Evolutionary conservation across 2,888 invertebrate genomes (phyloP).

Genomic region (Chrysolina americana): DNA sequence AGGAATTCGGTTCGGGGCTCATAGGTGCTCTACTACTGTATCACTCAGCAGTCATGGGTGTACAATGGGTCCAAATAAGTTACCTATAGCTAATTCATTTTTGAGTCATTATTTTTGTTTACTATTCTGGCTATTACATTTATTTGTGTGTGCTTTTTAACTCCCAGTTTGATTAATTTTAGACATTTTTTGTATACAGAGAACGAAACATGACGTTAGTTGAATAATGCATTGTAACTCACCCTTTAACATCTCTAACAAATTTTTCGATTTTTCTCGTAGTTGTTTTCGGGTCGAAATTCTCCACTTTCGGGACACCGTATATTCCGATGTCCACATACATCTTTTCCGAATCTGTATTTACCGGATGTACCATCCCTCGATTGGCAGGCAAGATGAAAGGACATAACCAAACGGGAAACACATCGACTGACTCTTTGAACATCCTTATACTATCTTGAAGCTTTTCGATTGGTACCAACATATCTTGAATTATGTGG

Average conservation of each 20-base stretch:
- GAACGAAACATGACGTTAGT: too few relatives aligned
- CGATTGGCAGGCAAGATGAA: slow-evolving; percentile 79
- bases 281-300: slow-evolving; percentile 76
- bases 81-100: too few relatives aligned
- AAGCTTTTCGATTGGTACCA: slow-evolving; percentile 79
- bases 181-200: too few relatives aligned
- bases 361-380: slow-evolving; percentile 78
- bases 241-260: slow-evolving; percentile 78
- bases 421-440: slow-evolving; percentile 77
- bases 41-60: too few relatives aligned
- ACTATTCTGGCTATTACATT: too few relatives aligned
- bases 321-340: slow-evolving; percentile 88
- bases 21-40: too few relatives aligned
- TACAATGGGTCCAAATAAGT: too few relatives aligned
- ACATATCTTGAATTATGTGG: slow-evolving; percentile 87
- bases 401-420: slow-evolving; percentile 89
- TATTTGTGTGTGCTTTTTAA: too few relatives aligned
- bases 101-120: too few relatives aligned
- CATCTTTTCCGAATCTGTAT: slow-evolving; percentile 64
- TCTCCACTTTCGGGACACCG: slow-evolving; percentile 78
- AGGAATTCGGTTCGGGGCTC: too few relatives aligned
- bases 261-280: slow-evolving; percentile 80
- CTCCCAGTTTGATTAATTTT: too few relatives aligned
- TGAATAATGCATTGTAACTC: slow-evolving; percentile 43
- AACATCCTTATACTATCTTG: slow-evolving; percentile 76